A percentile compares a stretch with the other conserved stretches of the same genome.
Conservation (phyloP, 37 sponge, comb jelly and placozoan genomes). For the Sycon ciliatum region DNA sequence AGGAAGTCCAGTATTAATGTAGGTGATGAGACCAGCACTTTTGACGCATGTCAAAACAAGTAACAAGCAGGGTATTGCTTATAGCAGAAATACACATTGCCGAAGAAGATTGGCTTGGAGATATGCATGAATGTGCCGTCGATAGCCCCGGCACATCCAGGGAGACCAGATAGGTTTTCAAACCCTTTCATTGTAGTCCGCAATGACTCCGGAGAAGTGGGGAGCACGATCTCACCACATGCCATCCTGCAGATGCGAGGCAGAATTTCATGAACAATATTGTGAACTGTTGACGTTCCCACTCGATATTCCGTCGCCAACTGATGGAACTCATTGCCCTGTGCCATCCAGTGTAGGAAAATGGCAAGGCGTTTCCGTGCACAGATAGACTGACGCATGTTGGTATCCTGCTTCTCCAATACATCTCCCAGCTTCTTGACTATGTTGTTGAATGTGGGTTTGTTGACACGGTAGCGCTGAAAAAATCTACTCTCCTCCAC, state of each 20-base stretch:
- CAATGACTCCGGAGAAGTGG: slow-evolving; percentile 11
- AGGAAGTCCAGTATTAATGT: slow-evolving; percentile 20
- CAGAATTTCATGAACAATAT: slow-evolving; percentile 13
- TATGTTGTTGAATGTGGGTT: slow-evolving; percentile 15
- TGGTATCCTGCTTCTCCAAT: slow-evolving; percentile 10
- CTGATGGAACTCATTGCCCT: not conserved
- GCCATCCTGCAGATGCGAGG: not conserved
- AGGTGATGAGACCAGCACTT: slow-evolving; percentile 9
- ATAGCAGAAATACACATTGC: slow-evolving; percentile 16
- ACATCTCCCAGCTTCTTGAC: not conserved
- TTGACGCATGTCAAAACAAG: slow-evolving; percentile 13
- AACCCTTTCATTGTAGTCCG: slow-evolving; percentile 2
- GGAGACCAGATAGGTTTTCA: no score
- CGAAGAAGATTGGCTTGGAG: slow-evolving; percentile 2
- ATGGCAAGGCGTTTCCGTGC: slow-evolving; percentile 14
- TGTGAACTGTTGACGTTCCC: slow-evolving; percentile 5
- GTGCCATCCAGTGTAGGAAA: slow-evolving; percentile 18
- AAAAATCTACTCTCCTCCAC: slow-evolving; percentile 17
- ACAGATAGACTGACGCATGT: not conserved
- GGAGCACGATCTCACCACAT: not conserved
- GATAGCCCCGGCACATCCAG: no score
- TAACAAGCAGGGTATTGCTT: slow-evolving; percentile 12
- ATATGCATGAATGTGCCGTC: slow-evolving; percentile 22
- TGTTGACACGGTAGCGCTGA: slow-evolving; percentile 17
- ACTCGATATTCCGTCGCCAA: slow-evolving; percentile 12